Evolutionary conservation across 2,797 vertebrate genomes (phyloP).

Genomic region (Hafferia zeledoni): DNA sequence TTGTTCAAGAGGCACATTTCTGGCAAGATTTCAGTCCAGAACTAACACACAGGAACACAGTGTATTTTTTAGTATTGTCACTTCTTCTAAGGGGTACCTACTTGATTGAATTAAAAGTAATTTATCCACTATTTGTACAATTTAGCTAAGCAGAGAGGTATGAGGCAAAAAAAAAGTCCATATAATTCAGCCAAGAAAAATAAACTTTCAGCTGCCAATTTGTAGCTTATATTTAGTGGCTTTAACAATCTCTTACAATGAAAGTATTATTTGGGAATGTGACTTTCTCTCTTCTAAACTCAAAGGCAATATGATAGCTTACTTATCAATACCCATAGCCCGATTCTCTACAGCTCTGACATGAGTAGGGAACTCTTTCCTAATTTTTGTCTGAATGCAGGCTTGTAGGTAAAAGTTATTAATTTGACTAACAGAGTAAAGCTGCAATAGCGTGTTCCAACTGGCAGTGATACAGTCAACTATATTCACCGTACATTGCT

Average conservation of each 20-base stretch:
- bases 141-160: conserved; percentile 33
- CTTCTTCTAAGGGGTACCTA: conserved; percentile 5
- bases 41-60: background rate
- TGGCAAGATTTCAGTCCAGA: background rate
- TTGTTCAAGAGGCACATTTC: background rate
- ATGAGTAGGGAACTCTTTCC: background rate
- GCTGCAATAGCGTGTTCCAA: background rate
- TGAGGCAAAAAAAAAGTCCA: conserved; percentile 1
- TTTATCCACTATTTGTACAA: background rate
- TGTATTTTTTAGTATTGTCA: conserved; percentile 11
- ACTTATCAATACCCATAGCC: background rate
- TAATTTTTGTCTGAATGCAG: background rate
- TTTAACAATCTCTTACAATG: conserved; percentile 13
- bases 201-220: conserved; percentile 28
- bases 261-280: background rate
- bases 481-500: background rate
- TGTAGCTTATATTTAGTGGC: background rate
- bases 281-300: background rate
- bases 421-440: background rate
- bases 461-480: background rate
- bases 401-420: background rate
- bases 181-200: conserved; percentile 48
- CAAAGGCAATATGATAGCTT: background rate
- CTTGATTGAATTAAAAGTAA: conserved; percentile 31
- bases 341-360: background rate